These are phyloP conservation scores for Autographa gamma DNA, from an alignment of 2,888 invertebrate species.

Conservation along the genomic window DNA sequence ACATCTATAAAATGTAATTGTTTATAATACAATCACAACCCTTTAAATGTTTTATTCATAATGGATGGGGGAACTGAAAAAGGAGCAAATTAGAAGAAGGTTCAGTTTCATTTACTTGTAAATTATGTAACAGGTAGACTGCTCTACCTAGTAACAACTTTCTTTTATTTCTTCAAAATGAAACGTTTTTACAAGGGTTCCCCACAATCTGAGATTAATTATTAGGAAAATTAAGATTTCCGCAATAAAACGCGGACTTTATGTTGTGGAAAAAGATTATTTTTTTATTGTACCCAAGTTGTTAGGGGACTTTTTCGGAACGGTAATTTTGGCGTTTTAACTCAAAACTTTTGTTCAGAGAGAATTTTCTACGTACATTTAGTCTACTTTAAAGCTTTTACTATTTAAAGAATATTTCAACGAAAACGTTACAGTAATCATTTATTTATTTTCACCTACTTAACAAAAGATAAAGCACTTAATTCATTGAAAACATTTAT, in stretches of 20 bases:
- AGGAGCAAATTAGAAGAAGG: conserved; percentile 45
- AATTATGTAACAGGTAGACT: conserved; percentile 47
- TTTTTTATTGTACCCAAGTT: conserved; percentile 34
- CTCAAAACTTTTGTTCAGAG: conserved; percentile 24
- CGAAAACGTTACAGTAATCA: not conserved
- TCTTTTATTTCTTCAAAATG: conserved; percentile 33
- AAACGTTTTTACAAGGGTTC: conserved; percentile 46
- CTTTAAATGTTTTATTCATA: conserved; percentile 54
- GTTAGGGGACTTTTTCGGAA: conserved; percentile 27
- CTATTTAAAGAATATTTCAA: not conserved
- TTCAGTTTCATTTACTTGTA: conserved; percentile 44
- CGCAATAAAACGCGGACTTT: conserved; percentile 48
- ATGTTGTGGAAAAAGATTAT: conserved; percentile 42
- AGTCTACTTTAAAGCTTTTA: conserved; percentile 5
- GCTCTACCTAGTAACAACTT: conserved; percentile 29
- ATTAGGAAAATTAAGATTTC: conserved; percentile 63
- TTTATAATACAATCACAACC: conserved; percentile 44
- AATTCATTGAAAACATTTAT: not conserved
- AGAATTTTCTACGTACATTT: conserved; percentile 18
- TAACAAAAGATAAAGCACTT: not conserved
- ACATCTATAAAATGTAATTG: conserved; percentile 41
- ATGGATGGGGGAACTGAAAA: conserved; percentile 33
- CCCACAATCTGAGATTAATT: conserved; percentile 61
- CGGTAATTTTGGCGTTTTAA: conserved; percentile 26
- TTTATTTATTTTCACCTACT: not conserved